A percentile compares a stretch with the other conserved stretches of the same genome.
Conservation (phyloP, 1,140 invertebrate genomes). For the Drosophila simulans region DNA sequence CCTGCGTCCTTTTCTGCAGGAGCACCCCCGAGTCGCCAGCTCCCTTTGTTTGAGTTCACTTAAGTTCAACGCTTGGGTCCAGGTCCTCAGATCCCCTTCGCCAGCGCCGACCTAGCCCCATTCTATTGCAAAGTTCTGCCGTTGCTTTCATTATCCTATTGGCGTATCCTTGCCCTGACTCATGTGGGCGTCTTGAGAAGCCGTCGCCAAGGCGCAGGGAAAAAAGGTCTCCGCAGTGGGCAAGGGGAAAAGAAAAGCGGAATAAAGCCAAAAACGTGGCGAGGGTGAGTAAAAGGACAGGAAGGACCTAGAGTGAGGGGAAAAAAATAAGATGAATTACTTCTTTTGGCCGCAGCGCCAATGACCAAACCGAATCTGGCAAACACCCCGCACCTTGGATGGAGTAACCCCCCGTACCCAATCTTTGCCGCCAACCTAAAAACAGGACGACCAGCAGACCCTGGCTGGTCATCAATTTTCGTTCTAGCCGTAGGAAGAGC, state of each 20-base stretch:
- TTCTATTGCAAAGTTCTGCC: slow-evolving; percentile 63
- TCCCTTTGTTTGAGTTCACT: slow-evolving; percentile 82
- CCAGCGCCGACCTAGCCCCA: slow-evolving; percentile 22
- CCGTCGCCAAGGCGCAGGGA: slow-evolving; percentile 54
- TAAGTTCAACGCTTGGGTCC: slow-evolving; percentile 79
- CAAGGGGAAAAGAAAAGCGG: slow-evolving; percentile 4
- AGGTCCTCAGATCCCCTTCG: slow-evolving; percentile 27
- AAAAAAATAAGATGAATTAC: slow-evolving; percentile 83
- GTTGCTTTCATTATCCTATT: slow-evolving; percentile 82
- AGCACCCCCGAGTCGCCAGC: slow-evolving; percentile 58
- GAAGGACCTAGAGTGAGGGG: slow-evolving; percentile 10
- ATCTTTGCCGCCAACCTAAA: slow-evolving; percentile 1
- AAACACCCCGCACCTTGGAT: slow-evolving; percentile 22
- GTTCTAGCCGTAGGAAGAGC: slow-evolving; percentile 54
- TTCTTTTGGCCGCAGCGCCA: slow-evolving; percentile 82
- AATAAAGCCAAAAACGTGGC: slow-evolving; percentile 20
- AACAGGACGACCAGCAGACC: slow-evolving; percentile 57
- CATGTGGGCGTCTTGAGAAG: slow-evolving; percentile 79
- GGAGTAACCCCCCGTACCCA: neutral
- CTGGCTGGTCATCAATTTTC: slow-evolving; percentile 77
- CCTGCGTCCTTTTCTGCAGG: slow-evolving; percentile 60
- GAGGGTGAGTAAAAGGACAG: slow-evolving; percentile 11
- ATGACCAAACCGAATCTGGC: slow-evolving; percentile 65
- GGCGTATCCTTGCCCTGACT: slow-evolving; percentile 75
- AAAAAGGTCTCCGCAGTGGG: slow-evolving; percentile 36